Evolutionary conservation across 2,888 invertebrate genomes (phyloP), one percentile per base, ranked within the genome.

Genomic region (Napeogenes inachia): DNA sequence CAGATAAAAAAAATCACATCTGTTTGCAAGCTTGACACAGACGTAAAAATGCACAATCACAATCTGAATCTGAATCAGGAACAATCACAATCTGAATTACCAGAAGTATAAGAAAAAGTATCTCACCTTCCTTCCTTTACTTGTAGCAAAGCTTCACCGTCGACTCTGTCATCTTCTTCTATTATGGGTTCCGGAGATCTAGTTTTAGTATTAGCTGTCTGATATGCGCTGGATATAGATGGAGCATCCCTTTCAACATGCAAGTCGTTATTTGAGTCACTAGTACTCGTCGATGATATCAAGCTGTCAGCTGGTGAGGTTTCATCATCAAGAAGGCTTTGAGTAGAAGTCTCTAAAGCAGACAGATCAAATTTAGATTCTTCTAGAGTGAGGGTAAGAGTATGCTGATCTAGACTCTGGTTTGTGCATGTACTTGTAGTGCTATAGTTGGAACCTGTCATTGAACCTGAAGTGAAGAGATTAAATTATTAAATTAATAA

Each of bases 241-340:
- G 85, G 86, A 8, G 81, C 71, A 62, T 91, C 91, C 61, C 85
- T 84, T 64, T 90, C 91, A n/a, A 88, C 80, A 4, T 84, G 85
- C 63, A 90, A 73, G 60, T 91, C 89, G 63, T 92, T 92, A 62
- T 92, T 92, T 0, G 92, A 91, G 70, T 93, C 93, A 57, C 93
- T 93, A 12, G 92, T 93, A 73, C 94, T 94, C 2, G 90, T 89
- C 0, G 91, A 91, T 46, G 93, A 93, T 66, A 95, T 93, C 57
- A 95, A 84, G 76, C 95, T 95, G 72, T 95, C 96, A 0, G 95
- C 95, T 13, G 96, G 96, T 0, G 96, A 96, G 0, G 95, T 95
- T 77, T 96, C 96, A 73, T 96, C 96, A 68, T 96, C 96, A 42
- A 96, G 87, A 45, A 96, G 82, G 63, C 93, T 93, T 50, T 93